Percentiles rank a stretch among this genome's conserved stretches.
These are phyloP conservation scores for Trissolcus japonicus DNA, from an alignment of 2,888 invertebrate species.

Conservation along the genomic window DNA sequence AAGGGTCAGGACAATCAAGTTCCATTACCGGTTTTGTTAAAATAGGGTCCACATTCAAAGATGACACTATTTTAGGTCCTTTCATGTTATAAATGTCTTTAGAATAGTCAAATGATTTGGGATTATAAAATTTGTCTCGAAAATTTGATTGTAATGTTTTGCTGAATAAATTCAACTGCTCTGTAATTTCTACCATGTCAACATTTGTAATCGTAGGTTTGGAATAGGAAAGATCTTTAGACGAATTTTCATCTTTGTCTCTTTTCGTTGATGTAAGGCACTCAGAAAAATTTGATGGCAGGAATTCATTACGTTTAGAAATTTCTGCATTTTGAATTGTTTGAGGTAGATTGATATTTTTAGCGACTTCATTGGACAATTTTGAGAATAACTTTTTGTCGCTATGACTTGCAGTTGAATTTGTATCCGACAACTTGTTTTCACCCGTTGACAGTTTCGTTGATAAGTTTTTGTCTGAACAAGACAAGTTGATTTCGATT, in stretches of 20 bases:
- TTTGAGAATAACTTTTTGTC: slow-evolving; percentile 5
- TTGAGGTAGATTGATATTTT: slow-evolving; percentile 40
- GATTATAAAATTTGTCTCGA: slow-evolving; percentile 25
- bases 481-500: slow-evolving; percentile 72
- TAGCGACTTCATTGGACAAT: not conserved
- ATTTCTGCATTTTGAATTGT: not conserved
- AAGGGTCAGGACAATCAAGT: slow-evolving; percentile 13
- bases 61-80: slow-evolving; percentile 20
- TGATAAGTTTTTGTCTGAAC: slow-evolving; percentile 63
- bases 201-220: slow-evolving; percentile 10
- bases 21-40: slow-evolving; percentile 3
- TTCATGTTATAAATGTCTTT: slow-evolving; percentile 32
- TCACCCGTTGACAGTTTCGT: slow-evolving; percentile 17
- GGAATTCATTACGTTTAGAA: slow-evolving; percentile 27
- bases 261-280: slow-evolving; percentile 38
- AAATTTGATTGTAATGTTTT: slow-evolving; percentile 24
- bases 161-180: slow-evolving; percentile 14
- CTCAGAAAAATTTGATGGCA: slow-evolving; percentile 29
- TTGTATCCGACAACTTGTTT: slow-evolving; percentile 4
- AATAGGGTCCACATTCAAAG: slow-evolving; percentile 30
- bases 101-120: slow-evolving; percentile 23
- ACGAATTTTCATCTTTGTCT: slow-evolving; percentile 22
- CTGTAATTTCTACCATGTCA: slow-evolving; percentile 10
- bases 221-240: slow-evolving; percentile 7
- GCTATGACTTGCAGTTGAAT: slow-evolving; percentile 3